These are phyloP conservation scores for Ips typographus DNA, from an alignment of 1,140 invertebrate genomes.

Conservation along the genomic window DNA sequence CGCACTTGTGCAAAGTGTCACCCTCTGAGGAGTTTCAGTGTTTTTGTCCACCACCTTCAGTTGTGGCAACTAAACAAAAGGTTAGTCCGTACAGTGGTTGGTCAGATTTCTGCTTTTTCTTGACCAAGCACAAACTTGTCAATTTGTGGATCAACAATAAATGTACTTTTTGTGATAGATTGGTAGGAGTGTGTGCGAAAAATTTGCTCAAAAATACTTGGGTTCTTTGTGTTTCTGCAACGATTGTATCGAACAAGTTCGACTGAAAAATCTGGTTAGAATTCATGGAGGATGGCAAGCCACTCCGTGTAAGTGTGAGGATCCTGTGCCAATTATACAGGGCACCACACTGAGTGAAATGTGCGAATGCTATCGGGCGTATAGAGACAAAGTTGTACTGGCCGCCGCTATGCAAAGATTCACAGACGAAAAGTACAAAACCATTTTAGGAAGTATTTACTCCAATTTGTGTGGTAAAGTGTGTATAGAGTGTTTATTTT, in stretches of 20 bases:
- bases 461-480: neutral
- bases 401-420: slow-evolving; percentile 23
- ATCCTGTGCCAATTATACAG: slow-evolving; percentile 33
- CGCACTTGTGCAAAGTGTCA: slow-evolving; percentile 22
- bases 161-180: slow-evolving; percentile 4
- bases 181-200: slow-evolving; percentile 21
- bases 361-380: slow-evolving; percentile 35
- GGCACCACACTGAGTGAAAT: slow-evolving; percentile 21
- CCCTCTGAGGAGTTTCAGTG: slow-evolving; percentile 14
- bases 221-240: slow-evolving; percentile 17
- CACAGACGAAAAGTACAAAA: slow-evolving; percentile 15
- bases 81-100: neutral
- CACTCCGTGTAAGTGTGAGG: slow-evolving; percentile 5
- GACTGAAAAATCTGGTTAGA: slow-evolving; percentile 18
- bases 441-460: slow-evolving; percentile 16
- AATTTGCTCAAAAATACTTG: slow-evolving; percentile 17
- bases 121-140: neutral
- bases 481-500: neutral
- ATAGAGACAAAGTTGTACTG: slow-evolving; percentile 23
- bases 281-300: slow-evolving; percentile 14
- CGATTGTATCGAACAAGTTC: slow-evolving; percentile 20
- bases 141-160: neutral
- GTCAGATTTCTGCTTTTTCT: neutral
- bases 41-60: slow-evolving; percentile 2
- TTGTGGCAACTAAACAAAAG: slow-evolving; percentile 1